phyloP scores from a whole-genome alignment of 92 coral and sea anemone species.

The Hydrozoanthus gracilis region DNA sequence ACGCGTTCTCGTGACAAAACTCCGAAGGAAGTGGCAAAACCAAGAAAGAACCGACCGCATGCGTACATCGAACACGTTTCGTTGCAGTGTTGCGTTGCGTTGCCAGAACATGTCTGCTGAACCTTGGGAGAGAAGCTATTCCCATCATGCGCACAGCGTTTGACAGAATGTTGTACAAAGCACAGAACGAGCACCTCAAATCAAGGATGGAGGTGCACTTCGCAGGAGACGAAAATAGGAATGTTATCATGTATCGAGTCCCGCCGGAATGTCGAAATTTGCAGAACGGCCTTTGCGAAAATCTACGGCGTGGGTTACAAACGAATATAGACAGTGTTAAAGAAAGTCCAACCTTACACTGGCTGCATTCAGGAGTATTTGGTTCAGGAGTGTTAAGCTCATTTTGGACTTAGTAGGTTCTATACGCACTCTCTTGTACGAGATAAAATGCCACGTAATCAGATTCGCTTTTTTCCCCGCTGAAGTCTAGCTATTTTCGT shows the following conservation, averaged over 20 bases:
- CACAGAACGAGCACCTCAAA: conserved; percentile 41
- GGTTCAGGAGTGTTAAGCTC: conserved; percentile 6
- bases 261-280: conserved; percentile 41
- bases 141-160: conserved; percentile 47
- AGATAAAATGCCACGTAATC: not conserved
- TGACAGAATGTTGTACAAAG: conserved; percentile 43
- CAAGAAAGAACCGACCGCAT: conserved; percentile 49
- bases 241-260: conserved; percentile 36
- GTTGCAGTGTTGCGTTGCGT: conserved; percentile 55
- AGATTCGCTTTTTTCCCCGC: conserved; percentile 6
- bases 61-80: conserved; percentile 46
- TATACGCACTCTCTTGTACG: conserved; percentile 6
- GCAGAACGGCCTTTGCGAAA: conserved; percentile 50
- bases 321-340: conserved; percentile 45
- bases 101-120: conserved; percentile 49
- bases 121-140: conserved; percentile 47
- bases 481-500: conserved; percentile 4
- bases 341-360: conserved; percentile 48
- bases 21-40: conserved; percentile 48
- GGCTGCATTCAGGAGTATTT: conserved; percentile 47
- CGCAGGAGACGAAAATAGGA: conserved; percentile 35
- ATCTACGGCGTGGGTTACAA: conserved; percentile 44
- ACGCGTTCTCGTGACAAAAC: conserved; percentile 48
- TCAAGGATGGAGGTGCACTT: conserved; percentile 39
- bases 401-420: conserved; percentile 4